Conservation (phyloP, 2,113 vertebrate genomes). For the Clinocottus analis region DNA sequence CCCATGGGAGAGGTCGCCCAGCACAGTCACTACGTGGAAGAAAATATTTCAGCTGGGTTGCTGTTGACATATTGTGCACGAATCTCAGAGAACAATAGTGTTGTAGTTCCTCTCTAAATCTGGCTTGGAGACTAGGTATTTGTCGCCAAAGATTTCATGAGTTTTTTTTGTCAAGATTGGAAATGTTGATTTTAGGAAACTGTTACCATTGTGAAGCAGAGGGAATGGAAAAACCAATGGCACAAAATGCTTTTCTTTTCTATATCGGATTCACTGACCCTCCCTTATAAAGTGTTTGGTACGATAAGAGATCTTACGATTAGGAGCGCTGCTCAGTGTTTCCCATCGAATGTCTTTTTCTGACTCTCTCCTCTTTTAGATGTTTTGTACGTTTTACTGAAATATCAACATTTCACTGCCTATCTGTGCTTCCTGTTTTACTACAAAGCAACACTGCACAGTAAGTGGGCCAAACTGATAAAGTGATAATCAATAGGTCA, state of each 20-base stretch:
- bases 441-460: slow-evolving; percentile 14
- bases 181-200: slow-evolving; percentile 57
- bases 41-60: slow-evolving; percentile 47
- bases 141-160: slow-evolving; percentile 32
- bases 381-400: background rate
- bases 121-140: slow-evolving; percentile 40
- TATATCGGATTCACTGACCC: slow-evolving; percentile 16
- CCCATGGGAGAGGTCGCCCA: slow-evolving; percentile 29
- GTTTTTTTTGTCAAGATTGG: slow-evolving; percentile 43
- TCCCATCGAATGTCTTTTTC: slow-evolving; percentile 18
- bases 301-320: slow-evolving; percentile 43
- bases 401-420: background rate
- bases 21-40: slow-evolving; percentile 24
- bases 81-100: slow-evolving; percentile 55
- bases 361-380: background rate
- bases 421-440: slow-evolving; percentile 4
- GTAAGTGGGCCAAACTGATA: slow-evolving; percentile 12
- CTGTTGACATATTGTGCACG: slow-evolving; percentile 39
- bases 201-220: slow-evolving; percentile 47
- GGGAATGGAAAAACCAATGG: slow-evolving; percentile 50
- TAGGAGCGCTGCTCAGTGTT: slow-evolving; percentile 30
- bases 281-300: slow-evolving; percentile 44
- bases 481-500: slow-evolving; percentile 61
- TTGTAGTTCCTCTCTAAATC: slow-evolving; percentile 23
- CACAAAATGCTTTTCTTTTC: slow-evolving; percentile 46